phyloP scores from a whole-genome alignment of 2,888 invertebrate species.

The Drosophila mettleri region DNA sequence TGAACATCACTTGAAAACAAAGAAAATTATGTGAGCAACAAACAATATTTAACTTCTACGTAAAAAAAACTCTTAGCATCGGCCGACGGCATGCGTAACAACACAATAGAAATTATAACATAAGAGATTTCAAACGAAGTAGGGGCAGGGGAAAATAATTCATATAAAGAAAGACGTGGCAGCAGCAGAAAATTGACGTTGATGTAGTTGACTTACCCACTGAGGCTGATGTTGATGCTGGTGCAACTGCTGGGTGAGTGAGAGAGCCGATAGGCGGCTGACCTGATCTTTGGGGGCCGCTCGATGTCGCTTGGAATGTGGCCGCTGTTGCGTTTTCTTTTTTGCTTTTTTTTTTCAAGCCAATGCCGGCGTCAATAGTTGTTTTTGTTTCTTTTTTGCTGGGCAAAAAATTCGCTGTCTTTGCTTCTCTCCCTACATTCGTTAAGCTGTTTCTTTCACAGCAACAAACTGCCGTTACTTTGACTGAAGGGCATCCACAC shows the following conservation, averaged over 20 bases:
- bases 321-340: conserved; percentile 20
- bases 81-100: conserved; percentile 42
- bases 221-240: conserved; percentile 16
- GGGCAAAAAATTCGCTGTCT: conserved; percentile 42
- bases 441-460: conserved; percentile 48
- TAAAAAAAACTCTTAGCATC: conserved; percentile 57
- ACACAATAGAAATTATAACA: conserved; percentile 26
- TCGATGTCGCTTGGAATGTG: conserved; percentile 55
- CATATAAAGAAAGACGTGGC: conserved; percentile 40
- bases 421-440: conserved; percentile 40
- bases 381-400: conserved; percentile 28
- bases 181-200: conserved; percentile 50
- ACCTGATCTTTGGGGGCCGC: conserved; percentile 59
- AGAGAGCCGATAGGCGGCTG: conserved; percentile 42
- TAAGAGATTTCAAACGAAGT: background rate
- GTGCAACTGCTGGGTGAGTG: conserved; percentile 26
- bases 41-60: conserved; percentile 60
- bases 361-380: conserved; percentile 50
- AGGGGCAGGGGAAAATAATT: conserved; percentile 22
- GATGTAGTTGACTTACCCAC: conserved; percentile 64
- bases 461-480: conserved; percentile 59
- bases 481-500: conserved; percentile 54
- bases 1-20: too few relatives aligned
- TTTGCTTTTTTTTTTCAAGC: conserved; percentile 29
- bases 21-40: conserved; percentile 41